These are phyloP conservation scores for Pollicipes pollicipes DNA, from an alignment of 1,140 invertebrate species.

Conservation along the genomic window DNA sequence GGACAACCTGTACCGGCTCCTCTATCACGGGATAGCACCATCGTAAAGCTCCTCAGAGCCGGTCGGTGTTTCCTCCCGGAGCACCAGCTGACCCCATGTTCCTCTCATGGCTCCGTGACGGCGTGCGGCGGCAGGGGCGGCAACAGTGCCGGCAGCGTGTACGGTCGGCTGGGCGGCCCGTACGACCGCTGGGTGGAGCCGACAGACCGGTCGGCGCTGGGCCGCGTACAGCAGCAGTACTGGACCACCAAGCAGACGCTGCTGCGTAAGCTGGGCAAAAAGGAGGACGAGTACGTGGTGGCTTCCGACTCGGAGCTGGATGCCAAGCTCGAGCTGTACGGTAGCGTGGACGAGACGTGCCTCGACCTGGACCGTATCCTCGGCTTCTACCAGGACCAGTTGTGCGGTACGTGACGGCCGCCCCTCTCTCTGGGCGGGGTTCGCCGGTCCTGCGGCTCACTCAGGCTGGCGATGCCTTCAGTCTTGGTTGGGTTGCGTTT, in stretches of 20 bases:
- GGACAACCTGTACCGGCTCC: too few relatives aligned
- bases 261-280: conserved; percentile 82
- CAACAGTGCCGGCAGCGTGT: conserved; percentile 1
- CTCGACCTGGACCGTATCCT: conserved; percentile 71
- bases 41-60: too few relatives aligned
- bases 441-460: conserved; percentile 6
- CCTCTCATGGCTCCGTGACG: too few relatives aligned
- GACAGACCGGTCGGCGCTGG: conserved; percentile 36
- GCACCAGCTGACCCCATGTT: too few relatives aligned
- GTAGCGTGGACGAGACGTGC: conserved; percentile 84
- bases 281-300: conserved; percentile 64
- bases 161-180: conserved; percentile 2
- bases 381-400: conserved; percentile 81
- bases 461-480: not conserved
- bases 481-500: not conserved
- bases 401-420: conserved; percentile 48
- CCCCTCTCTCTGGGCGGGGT: not conserved
- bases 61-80: too few relatives aligned
- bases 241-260: conserved; percentile 97
- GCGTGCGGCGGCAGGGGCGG: conserved; percentile 4
- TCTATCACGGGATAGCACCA: too few relatives aligned
- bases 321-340: conserved; percentile 90
- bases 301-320: conserved; percentile 90
- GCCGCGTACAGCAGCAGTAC: conserved; percentile 86
- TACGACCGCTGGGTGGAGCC: conserved; percentile 30